Conservation (phyloP, 2,797 vertebrate species). For the Leptodactylus fallax region DNA sequence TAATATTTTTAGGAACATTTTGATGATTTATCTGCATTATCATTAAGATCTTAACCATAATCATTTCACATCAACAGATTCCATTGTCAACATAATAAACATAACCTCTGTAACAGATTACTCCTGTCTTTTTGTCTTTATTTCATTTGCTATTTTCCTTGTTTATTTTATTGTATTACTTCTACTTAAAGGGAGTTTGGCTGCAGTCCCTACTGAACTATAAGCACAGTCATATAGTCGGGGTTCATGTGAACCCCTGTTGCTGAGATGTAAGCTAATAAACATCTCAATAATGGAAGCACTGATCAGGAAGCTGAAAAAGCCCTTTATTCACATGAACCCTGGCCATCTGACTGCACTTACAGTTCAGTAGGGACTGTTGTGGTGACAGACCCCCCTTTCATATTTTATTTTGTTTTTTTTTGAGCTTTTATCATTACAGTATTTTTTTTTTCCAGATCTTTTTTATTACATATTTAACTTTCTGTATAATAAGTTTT, state of each 20-base stretch:
- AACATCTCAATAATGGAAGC: no score
- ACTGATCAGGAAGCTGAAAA: no score
- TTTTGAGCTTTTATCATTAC: no score
- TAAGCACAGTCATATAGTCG: no score
- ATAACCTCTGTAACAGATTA: neutral
- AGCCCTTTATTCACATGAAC: no score
- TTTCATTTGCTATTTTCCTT: neutral
- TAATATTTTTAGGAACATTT: neutral
- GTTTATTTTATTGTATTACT: neutral
- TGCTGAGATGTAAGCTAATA: neutral
- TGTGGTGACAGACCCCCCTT: no score
- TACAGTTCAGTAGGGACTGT: no score
- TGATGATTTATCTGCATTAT: neutral
- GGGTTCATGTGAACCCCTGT: neutral
- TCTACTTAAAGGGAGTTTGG: neutral
- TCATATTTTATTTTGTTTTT: no score
- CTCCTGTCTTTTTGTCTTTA: neutral
- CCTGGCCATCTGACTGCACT: no score
- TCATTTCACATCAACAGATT: slow-evolving; percentile 4
- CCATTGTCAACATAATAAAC: neutral
- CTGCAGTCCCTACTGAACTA: no score
- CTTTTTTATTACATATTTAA: neutral
- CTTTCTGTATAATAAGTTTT: neutral
- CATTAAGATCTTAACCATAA: neutral
- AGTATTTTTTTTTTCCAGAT: neutral